Evolutionary conservation across 1,140 invertebrate species (phyloP), one percentile per base, ranked within the genome.

Genomic region (Drosophila ironensis): DNA sequence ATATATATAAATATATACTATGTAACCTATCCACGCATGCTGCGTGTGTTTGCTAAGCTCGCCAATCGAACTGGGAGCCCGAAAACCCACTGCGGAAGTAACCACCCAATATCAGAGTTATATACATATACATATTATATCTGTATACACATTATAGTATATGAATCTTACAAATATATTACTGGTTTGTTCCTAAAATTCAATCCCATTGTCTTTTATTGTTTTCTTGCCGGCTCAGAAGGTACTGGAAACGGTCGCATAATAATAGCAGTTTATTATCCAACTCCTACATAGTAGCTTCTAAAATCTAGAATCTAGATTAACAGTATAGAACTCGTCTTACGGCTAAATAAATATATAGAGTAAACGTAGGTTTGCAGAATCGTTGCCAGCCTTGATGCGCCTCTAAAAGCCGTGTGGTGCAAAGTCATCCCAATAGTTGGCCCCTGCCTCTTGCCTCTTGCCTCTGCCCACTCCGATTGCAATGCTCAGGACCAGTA

Each of bases 401-500:
- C 69, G 71, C 72, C 46, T 54, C 37, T 81, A 27, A 82, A 64
- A 72, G 76, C 69, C 69, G 50, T 70, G 41, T 60, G 67, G 81
- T 69, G 30, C 69, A 25, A 35, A 54, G 25, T 50, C 57, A 53
- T 57, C 22, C 46, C 53, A 77, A n/a, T n/a, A n/a, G n/a, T n/a
- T n/a, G n/a, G n/a, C n/a, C n/a, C n/a, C n/a, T 60, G 61, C 72
- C 61, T 71, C 63, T 5, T 70, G 48, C 42, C 67, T 72, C 64
- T 77, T n/a, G n/a, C 28, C 42, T 47, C 14, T 16, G 22, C n/a
- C n/a, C n/a, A n/a, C n/a, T n/a, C n/a, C n/a, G n/a, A n/a, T n/a
- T n/a, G n/a, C n/a, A n/a, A n/a, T n/a, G 20, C 40, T 88, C 59
- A 89, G 37, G 77, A 75, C 89, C 89, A 90, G 74, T 90, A 90